Evolutionary conservation across 2,888 invertebrate genomes (phyloP), one percentile per base, ranked within the genome.

Genomic region (Frankliniella fusca): DNA sequence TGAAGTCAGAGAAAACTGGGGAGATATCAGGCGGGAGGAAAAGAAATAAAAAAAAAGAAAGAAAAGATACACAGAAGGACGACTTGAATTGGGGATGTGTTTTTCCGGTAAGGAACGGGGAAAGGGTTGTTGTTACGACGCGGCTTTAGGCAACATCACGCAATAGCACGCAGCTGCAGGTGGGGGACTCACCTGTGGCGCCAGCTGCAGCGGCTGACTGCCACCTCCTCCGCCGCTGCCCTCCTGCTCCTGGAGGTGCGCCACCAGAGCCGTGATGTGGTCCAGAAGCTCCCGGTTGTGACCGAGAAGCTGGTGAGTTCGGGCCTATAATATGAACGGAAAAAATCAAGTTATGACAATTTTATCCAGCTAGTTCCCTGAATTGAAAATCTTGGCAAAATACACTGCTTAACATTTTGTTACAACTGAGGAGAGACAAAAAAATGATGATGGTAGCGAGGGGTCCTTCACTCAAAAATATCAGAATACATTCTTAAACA

Each of bases 201-300:
- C 81, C 50, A 81, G 50, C 28, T 50, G 81, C 20, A 81, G 54
- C 50, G 50, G 50, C 61, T 81, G 81, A 28, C 81, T 50, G 80
- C 80, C 81, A 27, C 70, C 70, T 10, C 38, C 38, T 2, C 38
- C 38, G 23, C 70, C 23, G 70, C 70, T 27, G 27, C 70, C 70
- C 86, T 98, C 98, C 84, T 96, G 92, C 84, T 96, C 95, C 87
- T 96, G 96, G 84, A 98, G 92, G 85, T 95, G 94, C 9, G 94
- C 91, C 23, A 98, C 97, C 85, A 99, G 90, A 18, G 95, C 94
- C 80, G 96, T 94, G 86, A 99, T 95, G 88, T 99, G 98, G 87
- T 98, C 97, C 85, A 99, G 89, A 80, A 99, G 89, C 88, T 98
- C 98, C 85, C 97, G 94, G 89, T 99, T 99, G 88, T 98, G 97